A percentile compares a stretch with the other conserved stretches of the same genome.
These are phyloP conservation scores for Macropus fuliginosus DNA, from an alignment of 2,797 vertebrate genomes.

Conservation along the genomic window DNA sequence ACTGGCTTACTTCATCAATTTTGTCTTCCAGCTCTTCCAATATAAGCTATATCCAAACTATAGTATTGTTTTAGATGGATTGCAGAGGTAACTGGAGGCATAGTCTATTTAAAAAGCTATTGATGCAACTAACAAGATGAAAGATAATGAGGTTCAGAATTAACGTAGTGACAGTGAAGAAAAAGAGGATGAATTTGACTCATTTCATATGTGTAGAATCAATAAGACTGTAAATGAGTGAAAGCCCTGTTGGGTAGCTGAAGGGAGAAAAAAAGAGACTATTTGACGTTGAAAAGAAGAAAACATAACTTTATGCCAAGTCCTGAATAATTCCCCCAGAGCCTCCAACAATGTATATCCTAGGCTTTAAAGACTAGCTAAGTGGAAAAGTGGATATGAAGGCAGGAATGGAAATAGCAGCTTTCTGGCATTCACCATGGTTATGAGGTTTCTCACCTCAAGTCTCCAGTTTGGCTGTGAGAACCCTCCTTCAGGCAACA, in stretches of 20 bases:
- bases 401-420: not conserved
- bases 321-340: not conserved
- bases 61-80: not conserved
- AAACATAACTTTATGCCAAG: not conserved
- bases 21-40: not conserved
- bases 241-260: not conserved
- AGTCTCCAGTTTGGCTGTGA: not conserved
- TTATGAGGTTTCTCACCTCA: not conserved
- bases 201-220: not conserved
- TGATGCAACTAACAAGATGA: not conserved
- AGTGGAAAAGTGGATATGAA: not conserved
- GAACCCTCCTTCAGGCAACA: not conserved
- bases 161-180: not conserved
- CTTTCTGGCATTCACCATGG: not conserved
- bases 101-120: not conserved
- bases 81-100: not conserved
- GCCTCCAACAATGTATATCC: not conserved
- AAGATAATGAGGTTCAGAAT: not conserved
- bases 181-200: not conserved
- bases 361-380: not conserved
- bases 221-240: not conserved
- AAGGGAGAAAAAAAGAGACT: not conserved
- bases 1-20: not conserved
- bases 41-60: not conserved
- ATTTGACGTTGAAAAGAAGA: not conserved